These are phyloP conservation scores for Nothocercus julius DNA, from an alignment of 2,113 vertebrate genomes.

Conservation along the genomic window DNA sequence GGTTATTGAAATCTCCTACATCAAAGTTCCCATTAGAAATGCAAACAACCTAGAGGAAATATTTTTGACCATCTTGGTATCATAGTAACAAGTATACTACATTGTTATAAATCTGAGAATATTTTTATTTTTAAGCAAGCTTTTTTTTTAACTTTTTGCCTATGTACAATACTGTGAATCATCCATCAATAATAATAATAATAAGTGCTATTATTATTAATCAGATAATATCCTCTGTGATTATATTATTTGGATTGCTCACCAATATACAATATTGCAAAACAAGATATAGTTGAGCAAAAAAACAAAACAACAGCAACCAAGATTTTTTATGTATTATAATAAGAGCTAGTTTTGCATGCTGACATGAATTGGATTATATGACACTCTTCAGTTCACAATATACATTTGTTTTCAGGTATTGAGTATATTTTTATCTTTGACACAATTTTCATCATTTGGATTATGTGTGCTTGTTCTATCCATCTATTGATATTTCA, in stretches of 20 bases:
- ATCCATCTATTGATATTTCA: not conserved
- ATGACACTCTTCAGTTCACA: not conserved
- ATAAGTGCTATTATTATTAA: not conserved
- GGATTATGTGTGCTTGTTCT: not conserved
- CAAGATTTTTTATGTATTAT: not conserved
- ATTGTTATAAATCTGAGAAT: not conserved
- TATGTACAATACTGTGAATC: not conserved
- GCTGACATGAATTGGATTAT: fast-evolving
- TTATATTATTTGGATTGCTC: not conserved
- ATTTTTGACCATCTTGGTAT: not conserved
- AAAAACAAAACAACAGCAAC: not conserved
- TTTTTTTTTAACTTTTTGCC: not conserved
- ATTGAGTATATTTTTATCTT: not conserved
- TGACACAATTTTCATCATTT: not conserved
- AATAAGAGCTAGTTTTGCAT: not conserved
- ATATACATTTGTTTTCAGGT: not conserved
- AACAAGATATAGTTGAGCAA: not conserved
- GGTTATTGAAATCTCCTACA: not conserved
- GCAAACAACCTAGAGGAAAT: not conserved
- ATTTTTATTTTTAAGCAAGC: not conserved
- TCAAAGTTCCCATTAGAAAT: not conserved
- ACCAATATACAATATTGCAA: not conserved
- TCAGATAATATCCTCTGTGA: not conserved
- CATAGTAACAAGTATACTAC: not conserved
- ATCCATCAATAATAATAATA: not conserved